These are phyloP conservation scores for Augochlorella aurata DNA, from an alignment of 2,888 invertebrate species.

Conservation along the genomic window DNA sequence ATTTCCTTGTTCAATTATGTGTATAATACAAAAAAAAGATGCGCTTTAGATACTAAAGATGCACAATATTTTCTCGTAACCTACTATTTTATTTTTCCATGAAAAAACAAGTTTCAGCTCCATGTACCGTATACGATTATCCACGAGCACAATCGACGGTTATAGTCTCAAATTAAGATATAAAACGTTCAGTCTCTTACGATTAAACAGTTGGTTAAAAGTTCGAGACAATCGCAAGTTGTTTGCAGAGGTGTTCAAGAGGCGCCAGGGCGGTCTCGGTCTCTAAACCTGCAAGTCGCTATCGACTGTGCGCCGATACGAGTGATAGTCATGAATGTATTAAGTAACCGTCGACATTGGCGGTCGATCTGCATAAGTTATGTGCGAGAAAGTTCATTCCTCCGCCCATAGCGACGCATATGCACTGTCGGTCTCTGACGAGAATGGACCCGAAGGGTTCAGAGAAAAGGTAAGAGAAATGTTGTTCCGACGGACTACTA, in stretches of 20 bases:
- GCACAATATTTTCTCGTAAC: not conserved
- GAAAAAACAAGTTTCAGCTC: not conserved
- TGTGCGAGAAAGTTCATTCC: slow-evolving; percentile 74
- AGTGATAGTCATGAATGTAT: slow-evolving; percentile 67
- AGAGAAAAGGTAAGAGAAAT: not conserved
- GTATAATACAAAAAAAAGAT: not conserved
- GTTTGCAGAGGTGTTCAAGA: slow-evolving; percentile 34
- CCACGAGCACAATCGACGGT: not conserved
- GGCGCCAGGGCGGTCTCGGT: slow-evolving; percentile 67
- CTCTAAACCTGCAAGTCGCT: slow-evolving; percentile 53
- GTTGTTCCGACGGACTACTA: not conserved
- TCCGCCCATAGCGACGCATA: slow-evolving; percentile 61
- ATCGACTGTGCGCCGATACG: slow-evolving; percentile 35
- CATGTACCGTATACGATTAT: no score
- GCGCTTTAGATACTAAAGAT: not conserved
- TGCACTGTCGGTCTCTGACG: not conserved
- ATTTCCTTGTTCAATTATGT: not conserved
- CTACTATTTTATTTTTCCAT: not conserved
- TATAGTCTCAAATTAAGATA: not conserved
- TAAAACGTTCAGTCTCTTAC: not conserved
- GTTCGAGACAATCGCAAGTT: slow-evolving; percentile 7
- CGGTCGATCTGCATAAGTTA: slow-evolving; percentile 75
- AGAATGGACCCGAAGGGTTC: not conserved
- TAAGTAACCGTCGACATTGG: slow-evolving; percentile 74
- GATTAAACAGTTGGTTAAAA: not conserved